Conservation (phyloP, 2,797 vertebrate species). For the Anisognathus igniventris region DNA sequence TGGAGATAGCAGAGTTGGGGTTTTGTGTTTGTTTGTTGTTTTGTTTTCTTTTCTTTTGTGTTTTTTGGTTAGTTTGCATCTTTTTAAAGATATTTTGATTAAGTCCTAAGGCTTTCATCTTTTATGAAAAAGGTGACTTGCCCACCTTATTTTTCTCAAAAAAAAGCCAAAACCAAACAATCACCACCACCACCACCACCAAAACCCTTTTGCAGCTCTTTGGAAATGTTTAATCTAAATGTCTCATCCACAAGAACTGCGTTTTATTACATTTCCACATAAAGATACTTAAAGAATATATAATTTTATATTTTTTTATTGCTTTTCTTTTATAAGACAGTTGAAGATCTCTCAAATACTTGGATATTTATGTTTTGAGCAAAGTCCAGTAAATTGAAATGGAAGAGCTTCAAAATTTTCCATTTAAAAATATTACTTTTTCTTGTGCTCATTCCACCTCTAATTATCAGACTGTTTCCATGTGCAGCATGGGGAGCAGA, state of each 20-base stretch:
- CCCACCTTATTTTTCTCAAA: background rate
- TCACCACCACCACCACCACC: accelerated
- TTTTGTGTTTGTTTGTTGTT: background rate
- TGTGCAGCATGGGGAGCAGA: background rate
- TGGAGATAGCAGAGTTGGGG: accelerated
- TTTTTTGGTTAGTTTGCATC: background rate
- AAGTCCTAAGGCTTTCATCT: background rate
- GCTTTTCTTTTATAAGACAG: background rate
- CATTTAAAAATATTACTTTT: background rate
- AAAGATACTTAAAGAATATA: background rate
- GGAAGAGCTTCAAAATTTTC: background rate
- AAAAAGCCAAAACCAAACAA: background rate
- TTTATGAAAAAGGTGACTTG: background rate
- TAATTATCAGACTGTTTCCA: background rate
- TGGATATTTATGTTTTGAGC: background rate
- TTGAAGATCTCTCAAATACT: background rate
- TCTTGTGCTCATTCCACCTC: background rate
- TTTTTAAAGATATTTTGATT: background rate
- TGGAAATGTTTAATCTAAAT: background rate
- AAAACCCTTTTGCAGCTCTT: background rate
- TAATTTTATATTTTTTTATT: background rate
- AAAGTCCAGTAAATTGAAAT: background rate
- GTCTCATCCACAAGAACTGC: background rate
- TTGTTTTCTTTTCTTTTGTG: accelerated
- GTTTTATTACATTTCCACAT: background rate